Percentiles rank a stretch among this genome's conserved stretches.
phyloP scores from a whole-genome alignment of 2,797 vertebrate genomes.

The Poecile montanus region DNA sequence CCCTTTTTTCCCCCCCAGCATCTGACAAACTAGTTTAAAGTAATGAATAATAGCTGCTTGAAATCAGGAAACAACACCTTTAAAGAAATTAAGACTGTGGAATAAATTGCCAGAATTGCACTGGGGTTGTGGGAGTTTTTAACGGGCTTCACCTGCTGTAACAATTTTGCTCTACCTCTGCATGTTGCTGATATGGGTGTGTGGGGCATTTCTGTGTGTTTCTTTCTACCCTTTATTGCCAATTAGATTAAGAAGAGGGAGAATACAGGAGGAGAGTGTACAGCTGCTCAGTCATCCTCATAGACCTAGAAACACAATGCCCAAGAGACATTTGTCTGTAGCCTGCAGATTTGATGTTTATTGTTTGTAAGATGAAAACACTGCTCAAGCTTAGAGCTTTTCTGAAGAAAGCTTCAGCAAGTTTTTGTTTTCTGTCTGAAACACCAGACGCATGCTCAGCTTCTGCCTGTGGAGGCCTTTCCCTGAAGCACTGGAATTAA shows the following conservation, averaged over 20 bases:
- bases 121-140: background rate
- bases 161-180: background rate
- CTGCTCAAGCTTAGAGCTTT: background rate
- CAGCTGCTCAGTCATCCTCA: background rate
- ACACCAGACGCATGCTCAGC: background rate
- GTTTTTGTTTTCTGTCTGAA: background rate
- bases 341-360: background rate
- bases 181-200: fast-evolving
- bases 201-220: background rate
- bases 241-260: background rate
- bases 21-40: background rate
- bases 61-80: background rate
- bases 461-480: background rate
- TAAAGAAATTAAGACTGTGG: background rate
- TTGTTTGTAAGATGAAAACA: background rate
- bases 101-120: background rate
- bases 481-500: background rate
- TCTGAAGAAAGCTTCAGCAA: background rate
- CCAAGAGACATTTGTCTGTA: background rate
- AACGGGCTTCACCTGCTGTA: background rate
- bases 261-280: background rate
- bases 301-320: background rate
- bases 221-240: background rate
- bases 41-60: background rate
- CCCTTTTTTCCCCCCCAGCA: background rate